Evolutionary conservation across 2,888 invertebrate species (phyloP), one percentile per base, ranked within the genome.

Genomic region (Acrobasis suavella): DNA sequence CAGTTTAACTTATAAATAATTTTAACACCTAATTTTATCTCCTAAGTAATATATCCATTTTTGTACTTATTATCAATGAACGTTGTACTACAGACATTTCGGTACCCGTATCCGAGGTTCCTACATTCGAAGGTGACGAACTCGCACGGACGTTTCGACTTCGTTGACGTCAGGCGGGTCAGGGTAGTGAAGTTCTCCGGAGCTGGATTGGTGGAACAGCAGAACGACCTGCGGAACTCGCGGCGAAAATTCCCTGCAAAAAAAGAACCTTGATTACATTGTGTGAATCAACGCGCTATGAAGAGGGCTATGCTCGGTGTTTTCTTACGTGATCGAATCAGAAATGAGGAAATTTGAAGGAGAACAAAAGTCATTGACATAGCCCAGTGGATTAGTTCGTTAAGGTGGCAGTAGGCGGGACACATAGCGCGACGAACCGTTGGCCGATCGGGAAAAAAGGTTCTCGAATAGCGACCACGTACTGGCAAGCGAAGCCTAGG

Each of bases 211-310:
- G 73, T 62, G 0, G 80, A 69, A 61, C 89, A 89, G 70, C 87
- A 87, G 80, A 93, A 92, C 0, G 95, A 94, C 17, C 94, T 93
- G 12, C 93, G 93, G 75, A 96, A 96, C 76, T 95, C 95, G 16
- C 94, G 93, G 1, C 95, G 94, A 78, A 95, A 96, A 89, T 95
- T 95, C 59, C 95, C 96, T 96, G 93, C 7, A 89, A 91, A 70
- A 72, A 63, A 22, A 9, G 15, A 17, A 1, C 6, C 1, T 0
- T 0, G 32, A 5, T 32, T 32, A 32, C 32, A 6, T 22, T 7
- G 32, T 32, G 5, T 32, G 32, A 32, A 32, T 32, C n/a, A n/a
- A n/a, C n/a, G n/a, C n/a, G n/a, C n/a, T n/a, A n/a, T n/a, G n/a
- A n/a, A n/a, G n/a, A n/a, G n/a, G n/a, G n/a, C n/a, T n/a, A n/a